Evolutionary conservation across 1,140 invertebrate species (phyloP).

Genomic region (Bombus fervidus): DNA sequence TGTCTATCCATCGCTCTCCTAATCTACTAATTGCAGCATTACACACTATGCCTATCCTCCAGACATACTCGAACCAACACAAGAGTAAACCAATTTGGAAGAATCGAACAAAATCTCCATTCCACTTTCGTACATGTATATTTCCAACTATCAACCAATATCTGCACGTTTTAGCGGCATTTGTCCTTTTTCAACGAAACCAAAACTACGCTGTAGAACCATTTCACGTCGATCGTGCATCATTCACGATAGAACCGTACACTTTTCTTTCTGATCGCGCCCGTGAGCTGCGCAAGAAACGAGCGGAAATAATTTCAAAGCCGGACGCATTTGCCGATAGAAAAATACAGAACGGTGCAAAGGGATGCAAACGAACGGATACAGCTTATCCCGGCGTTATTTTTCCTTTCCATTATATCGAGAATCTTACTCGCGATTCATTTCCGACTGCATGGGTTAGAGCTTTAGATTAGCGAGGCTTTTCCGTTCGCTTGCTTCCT

Average conservation of each 20-base stretch:
- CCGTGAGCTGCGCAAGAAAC: neutral
- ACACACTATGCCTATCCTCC: too few species aligned
- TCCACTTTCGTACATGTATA: neutral
- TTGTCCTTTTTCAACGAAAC: neutral
- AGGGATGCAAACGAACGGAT: slow-evolving; percentile 24
- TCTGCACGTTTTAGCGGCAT: neutral
- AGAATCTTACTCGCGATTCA: slow-evolving; percentile 63
- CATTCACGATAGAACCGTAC: too few species aligned
- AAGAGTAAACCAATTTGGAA: neutral
- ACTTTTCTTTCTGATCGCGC: neutral
- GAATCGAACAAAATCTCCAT: neutral
- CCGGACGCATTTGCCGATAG: slow-evolving; percentile 36
- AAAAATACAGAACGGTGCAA: slow-evolving; percentile 2
- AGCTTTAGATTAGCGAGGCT: slow-evolving; percentile 53
- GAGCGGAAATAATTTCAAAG: slow-evolving; percentile 25
- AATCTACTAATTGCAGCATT: neutral
- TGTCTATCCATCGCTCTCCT: neutral
- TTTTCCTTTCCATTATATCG: slow-evolving; percentile 56
- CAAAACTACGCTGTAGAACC: too few species aligned
- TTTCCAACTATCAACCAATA: neutral
- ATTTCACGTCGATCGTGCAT: neutral
- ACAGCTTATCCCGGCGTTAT: slow-evolving; percentile 33
- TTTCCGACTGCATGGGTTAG: slow-evolving; percentile 57
- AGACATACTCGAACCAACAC: too few species aligned
- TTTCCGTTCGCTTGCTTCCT: slow-evolving; percentile 49